These are phyloP conservation scores for Discoglossus pictus DNA, from an alignment of 2,797 vertebrate genomes.

Conservation along the genomic window DNA sequence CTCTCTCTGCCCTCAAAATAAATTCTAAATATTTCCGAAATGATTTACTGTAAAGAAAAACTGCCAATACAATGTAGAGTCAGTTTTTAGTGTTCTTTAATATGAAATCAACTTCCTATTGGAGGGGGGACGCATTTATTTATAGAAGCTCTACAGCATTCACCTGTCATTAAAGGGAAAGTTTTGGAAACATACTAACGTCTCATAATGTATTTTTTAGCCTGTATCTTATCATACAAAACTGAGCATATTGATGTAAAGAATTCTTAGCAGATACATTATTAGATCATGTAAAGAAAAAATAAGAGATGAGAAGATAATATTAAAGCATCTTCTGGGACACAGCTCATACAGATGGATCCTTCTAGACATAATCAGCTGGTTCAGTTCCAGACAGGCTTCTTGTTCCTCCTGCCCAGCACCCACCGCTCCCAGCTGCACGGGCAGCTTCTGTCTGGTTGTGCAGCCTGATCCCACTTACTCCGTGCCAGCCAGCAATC, in stretches of 20 bases:
- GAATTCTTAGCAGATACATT: not conserved
- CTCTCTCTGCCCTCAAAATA: too few relatives aligned
- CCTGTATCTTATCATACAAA: not conserved
- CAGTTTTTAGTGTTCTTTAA: too few relatives aligned
- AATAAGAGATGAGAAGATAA: not conserved
- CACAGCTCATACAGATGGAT: constrained; percentile 13
- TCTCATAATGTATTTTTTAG: not conserved
- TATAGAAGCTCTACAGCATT: too few relatives aligned
- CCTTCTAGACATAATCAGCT: constrained; percentile 21
- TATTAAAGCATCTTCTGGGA: not conserved
- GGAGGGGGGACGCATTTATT: too few relatives aligned
- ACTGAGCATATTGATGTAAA: constrained; percentile 1
- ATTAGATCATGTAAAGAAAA: constrained; percentile 18
- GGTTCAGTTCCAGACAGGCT: not conserved
- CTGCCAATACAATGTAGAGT: too few relatives aligned
- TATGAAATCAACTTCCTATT: too few relatives aligned
- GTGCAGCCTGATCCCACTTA: not conserved
- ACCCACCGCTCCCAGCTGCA: not conserved
- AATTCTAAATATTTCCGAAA: too few relatives aligned
- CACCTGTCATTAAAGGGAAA: constrained; percentile 7
- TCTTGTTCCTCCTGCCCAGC: not conserved
- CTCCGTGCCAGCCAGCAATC: not conserved
- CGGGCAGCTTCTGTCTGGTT: constrained; percentile 33
- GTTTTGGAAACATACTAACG: too few relatives aligned
- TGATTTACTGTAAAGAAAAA: too few relatives aligned